phyloP scores from a whole-genome alignment of 2,797 vertebrate genomes.

The Diceros bicornis region DNA sequence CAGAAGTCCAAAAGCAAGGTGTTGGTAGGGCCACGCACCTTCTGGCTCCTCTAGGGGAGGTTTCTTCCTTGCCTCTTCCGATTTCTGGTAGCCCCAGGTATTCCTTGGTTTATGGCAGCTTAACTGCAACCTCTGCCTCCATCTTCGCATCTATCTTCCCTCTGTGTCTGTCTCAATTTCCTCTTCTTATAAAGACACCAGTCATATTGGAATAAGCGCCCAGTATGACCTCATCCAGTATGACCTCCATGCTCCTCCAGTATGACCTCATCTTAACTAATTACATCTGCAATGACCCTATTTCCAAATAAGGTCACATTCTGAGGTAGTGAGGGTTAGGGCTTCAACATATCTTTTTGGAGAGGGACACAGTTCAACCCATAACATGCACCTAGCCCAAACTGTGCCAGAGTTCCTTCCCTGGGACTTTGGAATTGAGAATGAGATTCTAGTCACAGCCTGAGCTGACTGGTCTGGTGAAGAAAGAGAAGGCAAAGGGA shows the following conservation, averaged over 20 bases:
- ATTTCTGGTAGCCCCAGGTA: not conserved
- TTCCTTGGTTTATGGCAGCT: not conserved
- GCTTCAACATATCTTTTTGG: not conserved
- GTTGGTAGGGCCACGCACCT: not conserved
- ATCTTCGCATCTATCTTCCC: not conserved
- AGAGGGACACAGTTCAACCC: not conserved
- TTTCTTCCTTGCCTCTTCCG: not conserved
- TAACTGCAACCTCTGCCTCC: not conserved
- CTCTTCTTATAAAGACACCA: not conserved
- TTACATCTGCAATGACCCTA: not conserved
- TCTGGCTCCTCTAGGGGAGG: not conserved
- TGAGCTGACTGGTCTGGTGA: not conserved
- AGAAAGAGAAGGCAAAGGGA: not conserved
- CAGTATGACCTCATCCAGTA: no score
- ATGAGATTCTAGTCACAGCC: constrained; percentile 4
- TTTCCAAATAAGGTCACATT: constrained; percentile 54
- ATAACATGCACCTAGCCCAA: not conserved
- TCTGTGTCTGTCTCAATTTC: not conserved
- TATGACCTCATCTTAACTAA: not conserved
- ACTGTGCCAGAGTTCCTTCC: not conserved
- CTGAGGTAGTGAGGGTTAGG: not conserved
- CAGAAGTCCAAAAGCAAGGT: constrained; percentile 31
- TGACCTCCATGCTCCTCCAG: not conserved
- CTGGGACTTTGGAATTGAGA: constrained; percentile 32
- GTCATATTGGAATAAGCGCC: not conserved